Base-by-base conservation (phyloP, 2,888 invertebrate species). In the Mesorhabditis sp. region DNA sequence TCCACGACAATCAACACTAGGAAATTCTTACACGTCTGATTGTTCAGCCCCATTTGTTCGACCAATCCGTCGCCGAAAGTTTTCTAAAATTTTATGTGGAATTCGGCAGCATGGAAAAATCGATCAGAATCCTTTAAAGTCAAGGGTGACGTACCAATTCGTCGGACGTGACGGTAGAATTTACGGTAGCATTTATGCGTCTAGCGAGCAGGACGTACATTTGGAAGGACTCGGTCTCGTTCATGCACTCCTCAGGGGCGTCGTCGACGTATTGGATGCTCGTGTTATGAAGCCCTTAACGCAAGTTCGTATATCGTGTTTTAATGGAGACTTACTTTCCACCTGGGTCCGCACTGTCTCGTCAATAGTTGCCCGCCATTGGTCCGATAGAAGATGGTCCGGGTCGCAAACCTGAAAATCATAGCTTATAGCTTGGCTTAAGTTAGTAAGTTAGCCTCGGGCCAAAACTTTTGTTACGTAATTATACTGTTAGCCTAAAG, bases 361-460 rank as follows among this genome's bases (percentile, higher is more conserved):
- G 63, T 80, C 73, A 63, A 84, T 83, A 61, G 78, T 79, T 61
- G 73, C 72, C 45, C 84, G 68, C 85, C 85, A 85, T 65, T 82
- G 79, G 67, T 84, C 84, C 5, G 85, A 82, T 43, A 84, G 66
- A n/a, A 84, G 78, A 67, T 85, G 83, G 67, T 84, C 84, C 4
- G 84, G 84, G 73, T 84, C 84, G 68, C 84, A 84, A 1, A 84
- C 58, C 58, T 50, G 58, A 10, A 50, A 50, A 28, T 28, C 28
- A 28, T 28, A 28, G 28, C 28, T 28, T 28, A 28, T 28, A 28
- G 28, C 2, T 28, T 28, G 28, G 28, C 28, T 28, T 28, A 28
- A 28, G 28, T 28, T 28, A 28, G 28, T 28, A 28, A 28, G 28
- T 28, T 28, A 28, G 28, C 28, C 28, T 28, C 28, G 28, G 28